These are phyloP conservation scores for Polyodon spathula DNA, from an alignment of 2,113 vertebrate species.

Conservation along the genomic window DNA sequence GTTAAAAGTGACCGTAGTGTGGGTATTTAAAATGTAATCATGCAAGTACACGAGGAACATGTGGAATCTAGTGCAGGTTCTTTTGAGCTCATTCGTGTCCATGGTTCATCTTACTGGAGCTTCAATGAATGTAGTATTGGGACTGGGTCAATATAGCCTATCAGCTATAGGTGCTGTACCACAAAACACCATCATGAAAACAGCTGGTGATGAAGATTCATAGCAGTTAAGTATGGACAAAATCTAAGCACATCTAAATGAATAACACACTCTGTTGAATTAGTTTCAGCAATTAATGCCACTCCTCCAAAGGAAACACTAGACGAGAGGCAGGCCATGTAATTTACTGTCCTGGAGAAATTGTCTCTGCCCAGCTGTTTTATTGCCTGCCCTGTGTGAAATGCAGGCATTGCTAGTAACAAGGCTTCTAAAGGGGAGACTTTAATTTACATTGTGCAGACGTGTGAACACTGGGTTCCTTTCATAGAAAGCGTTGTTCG, in stretches of 20 bases:
- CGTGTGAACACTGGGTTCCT: constrained; percentile 9
- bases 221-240: constrained; percentile 14
- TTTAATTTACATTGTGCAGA: constrained; percentile 6
- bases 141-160: too few species aligned
- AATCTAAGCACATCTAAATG: constrained; percentile 19
- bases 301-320: constrained; percentile 13
- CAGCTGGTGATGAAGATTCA: too few species aligned
- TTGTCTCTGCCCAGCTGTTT: constrained; percentile 7
- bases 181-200: too few species aligned
- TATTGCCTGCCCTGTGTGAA: constrained; percentile 9
- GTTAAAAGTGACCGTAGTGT: too few species aligned
- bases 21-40: constrained; percentile 12
- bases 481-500: neutral
- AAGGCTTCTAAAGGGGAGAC: neutral
- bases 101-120: too few species aligned
- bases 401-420: constrained; percentile 4
- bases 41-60: too few species aligned
- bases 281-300: constrained; percentile 18
- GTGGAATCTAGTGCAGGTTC: too few species aligned
- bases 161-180: too few species aligned
- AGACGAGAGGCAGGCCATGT: constrained; percentile 7
- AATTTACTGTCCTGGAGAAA: constrained; percentile 15
- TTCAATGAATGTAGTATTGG: too few species aligned
- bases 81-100: constrained; percentile 2
- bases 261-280: constrained; percentile 20